These are phyloP conservation scores for Alosa sapidissima DNA, from an alignment of 2,797 vertebrate species.

Conservation along the genomic window DNA sequence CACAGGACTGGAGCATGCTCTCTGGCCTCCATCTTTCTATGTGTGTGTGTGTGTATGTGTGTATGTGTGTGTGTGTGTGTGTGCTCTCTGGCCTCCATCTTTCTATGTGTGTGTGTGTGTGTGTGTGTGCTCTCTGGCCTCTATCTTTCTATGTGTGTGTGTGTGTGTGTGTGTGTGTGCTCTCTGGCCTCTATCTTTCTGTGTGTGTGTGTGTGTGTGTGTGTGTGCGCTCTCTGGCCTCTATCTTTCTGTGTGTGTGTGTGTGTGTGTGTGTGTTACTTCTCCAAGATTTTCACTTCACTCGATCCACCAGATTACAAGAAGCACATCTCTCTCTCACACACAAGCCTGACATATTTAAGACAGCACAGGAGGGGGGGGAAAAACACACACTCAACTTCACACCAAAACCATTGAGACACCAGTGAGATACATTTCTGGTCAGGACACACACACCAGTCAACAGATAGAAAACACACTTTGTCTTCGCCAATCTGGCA, in stretches of 20 bases:
- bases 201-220: neutral
- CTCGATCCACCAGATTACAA: neutral
- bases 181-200: neutral
- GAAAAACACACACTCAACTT: neutral
- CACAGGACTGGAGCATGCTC: neutral
- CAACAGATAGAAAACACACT: neutral
- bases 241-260: neutral
- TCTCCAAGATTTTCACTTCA: neutral
- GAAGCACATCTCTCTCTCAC: neutral
- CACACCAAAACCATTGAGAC: neutral
- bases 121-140: neutral
- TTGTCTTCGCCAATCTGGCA: no score
- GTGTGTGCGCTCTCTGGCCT: slow-evolving; percentile 16
- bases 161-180: neutral
- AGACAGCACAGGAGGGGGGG: neutral
- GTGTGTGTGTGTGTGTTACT: neutral
- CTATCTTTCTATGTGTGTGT: neutral
- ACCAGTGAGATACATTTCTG: neutral
- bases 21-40: neutral
- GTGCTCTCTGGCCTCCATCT: no score
- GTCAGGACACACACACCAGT: no score
- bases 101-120: neutral
- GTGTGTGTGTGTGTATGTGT: no score
- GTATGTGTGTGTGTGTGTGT: neutral
- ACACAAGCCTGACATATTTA: neutral